Evolutionary conservation across 1,140 invertebrate species (phyloP), one percentile per base, ranked within the genome.

Genomic region (Saccostrea echinata): DNA sequence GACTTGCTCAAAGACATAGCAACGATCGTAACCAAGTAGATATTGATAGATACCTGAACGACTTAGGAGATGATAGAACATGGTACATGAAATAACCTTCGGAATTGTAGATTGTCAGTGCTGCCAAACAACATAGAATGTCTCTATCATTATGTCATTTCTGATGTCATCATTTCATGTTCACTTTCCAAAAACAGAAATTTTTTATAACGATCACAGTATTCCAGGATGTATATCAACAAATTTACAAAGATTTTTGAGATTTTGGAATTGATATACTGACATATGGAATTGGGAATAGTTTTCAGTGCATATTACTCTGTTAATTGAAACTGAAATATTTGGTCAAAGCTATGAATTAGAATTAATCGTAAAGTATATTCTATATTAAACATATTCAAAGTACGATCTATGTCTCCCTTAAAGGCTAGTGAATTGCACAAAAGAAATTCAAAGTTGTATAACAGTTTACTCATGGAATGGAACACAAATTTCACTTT

Each of bases 21-120:
- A 88, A 88, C 83, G 61, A 84, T 51, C 57, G 83, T 35, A 83
- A 88, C 80, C 35, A 76, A 80, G 86, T 88, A 57, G 86, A 88
- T 57, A 88, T 88, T 84, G 82, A 68, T 27, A 68, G 61, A 71
- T 88, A 84, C 55, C 51, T 88, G 24, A 83, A 88, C 51, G 81
- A 88, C 61, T 57, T 88, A 53, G 86, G 86, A 24, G 76, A 88
- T 61, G 84, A 71, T 76, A 84, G 61, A 76, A 83, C 57, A 30
- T 88, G 86, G 86, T 83, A 52, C 21, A 51, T n/a, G 11, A 83
- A 83, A 76, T 76, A 76, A 76, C 68, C 68, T 76, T 76, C 12
- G 68, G 68, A 16, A 76, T 11, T 33, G 24, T 76, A 76, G 68
- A 76, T 27, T 76, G 68, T 76, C 68, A 76, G 68, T 76, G 68